These are phyloP conservation scores for Dasypogon diadema DNA, from an alignment of 2,888 invertebrate genomes.

Conservation along the genomic window DNA sequence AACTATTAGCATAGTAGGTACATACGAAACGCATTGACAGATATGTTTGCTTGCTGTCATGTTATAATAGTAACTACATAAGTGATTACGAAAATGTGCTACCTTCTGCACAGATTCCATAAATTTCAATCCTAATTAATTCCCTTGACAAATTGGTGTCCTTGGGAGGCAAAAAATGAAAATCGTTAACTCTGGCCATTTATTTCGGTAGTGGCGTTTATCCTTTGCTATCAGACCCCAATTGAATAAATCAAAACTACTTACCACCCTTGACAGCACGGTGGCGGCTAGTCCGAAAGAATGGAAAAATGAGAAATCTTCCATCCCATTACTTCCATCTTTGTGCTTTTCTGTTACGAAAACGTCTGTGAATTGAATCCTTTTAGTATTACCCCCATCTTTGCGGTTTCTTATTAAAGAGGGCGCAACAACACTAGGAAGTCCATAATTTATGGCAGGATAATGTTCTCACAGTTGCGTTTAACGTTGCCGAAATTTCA, in stretches of 20 bases:
- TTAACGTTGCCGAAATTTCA: slow-evolving; percentile 14
- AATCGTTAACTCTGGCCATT: not conserved
- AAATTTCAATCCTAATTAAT: not conserved
- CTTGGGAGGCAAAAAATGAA: not conserved
- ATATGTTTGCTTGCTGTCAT: too few relatives aligned
- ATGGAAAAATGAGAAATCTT: slow-evolving; percentile 11
- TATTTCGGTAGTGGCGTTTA: not conserved
- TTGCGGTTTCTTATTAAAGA: not conserved
- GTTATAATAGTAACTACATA: too few relatives aligned
- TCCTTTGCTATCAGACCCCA: not conserved
- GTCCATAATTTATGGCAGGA: slow-evolving; percentile 15
- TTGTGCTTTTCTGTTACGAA: not conserved
- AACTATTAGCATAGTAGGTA: too few relatives aligned
- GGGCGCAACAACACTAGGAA: not conserved
- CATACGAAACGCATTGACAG: too few relatives aligned
- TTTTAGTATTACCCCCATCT: not conserved
- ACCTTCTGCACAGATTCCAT: not conserved
- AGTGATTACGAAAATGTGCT: too few relatives aligned
- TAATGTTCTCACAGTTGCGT: slow-evolving; percentile 30
- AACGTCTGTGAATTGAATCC: not conserved
- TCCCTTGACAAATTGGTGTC: not conserved
- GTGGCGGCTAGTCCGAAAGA: not conserved
- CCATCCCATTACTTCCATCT: slow-evolving; percentile 12
- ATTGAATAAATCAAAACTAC: slow-evolving; percentile 27
- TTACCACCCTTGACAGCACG: not conserved